phyloP scores from a whole-genome alignment of 2,888 invertebrate genomes.

The Clanis bilineata region DNA sequence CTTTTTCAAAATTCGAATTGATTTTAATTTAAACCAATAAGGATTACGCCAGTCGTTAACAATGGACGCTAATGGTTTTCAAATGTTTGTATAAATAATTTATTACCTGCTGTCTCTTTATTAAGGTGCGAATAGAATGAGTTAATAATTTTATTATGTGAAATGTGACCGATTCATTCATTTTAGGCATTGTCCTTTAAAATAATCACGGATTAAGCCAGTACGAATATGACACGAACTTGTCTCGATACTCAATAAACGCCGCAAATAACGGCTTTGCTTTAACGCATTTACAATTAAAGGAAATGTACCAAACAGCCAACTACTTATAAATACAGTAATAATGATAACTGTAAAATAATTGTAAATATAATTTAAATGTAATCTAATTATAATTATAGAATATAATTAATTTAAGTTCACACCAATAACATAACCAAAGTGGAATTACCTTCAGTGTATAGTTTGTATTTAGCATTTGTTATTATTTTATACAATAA shows the following conservation, averaged over 20 bases:
- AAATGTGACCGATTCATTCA: background rate
- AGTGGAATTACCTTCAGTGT: constrained; percentile 18
- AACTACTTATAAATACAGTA: background rate
- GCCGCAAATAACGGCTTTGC: background rate
- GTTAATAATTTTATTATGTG: background rate
- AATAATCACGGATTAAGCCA: too few species aligned
- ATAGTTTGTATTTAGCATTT: constrained; percentile 11
- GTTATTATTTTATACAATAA: constrained; percentile 5
- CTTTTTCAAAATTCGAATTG: background rate
- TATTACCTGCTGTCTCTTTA: too few species aligned
- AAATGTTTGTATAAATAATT: background rate
- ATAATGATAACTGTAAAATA: background rate
- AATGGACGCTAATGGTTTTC: background rate
- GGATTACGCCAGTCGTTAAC: too few species aligned
- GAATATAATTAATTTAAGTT: background rate
- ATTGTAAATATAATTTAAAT: constrained; percentile 7
- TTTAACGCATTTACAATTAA: background rate
- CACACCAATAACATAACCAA: constrained; percentile 18
- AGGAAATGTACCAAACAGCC: constrained; percentile 1
- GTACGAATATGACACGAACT: background rate
- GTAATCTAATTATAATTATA: constrained; percentile 9
- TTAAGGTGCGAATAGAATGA: background rate
- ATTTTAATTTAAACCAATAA: background rate
- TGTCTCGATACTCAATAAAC: background rate
- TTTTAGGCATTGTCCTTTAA: background rate